These are phyloP conservation scores for Microtus pennsylvanicus DNA, from an alignment of 2,113 vertebrate genomes.

Conservation along the genomic window DNA sequence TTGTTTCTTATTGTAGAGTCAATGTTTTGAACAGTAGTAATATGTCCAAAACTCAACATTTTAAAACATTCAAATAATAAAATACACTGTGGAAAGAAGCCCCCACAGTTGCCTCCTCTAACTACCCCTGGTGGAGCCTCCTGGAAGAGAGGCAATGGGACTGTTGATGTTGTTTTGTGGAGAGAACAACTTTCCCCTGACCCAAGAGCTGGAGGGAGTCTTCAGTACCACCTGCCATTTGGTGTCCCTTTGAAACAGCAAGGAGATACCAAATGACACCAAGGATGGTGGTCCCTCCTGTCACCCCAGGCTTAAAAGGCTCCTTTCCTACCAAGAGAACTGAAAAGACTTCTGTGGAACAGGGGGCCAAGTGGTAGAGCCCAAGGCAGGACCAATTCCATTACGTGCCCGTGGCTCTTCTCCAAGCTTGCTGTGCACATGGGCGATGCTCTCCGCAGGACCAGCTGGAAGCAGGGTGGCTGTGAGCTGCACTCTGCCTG, in stretches of 20 bases:
- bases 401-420: neutral
- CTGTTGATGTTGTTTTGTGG: neutral
- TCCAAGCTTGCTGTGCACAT: neutral
- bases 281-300: neutral
- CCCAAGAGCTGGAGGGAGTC: neutral
- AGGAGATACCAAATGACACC: neutral
- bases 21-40: slow-evolving; percentile 67
- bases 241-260: neutral
- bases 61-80: slow-evolving; percentile 71
- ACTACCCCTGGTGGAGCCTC: slow-evolving; percentile 41
- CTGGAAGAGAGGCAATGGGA: neutral
- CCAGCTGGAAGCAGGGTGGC: neutral
- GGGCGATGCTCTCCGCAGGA: neutral
- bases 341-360: neutral
- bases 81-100: slow-evolving; percentile 39
- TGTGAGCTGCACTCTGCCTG: neutral
- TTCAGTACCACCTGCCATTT: neutral
- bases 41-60: slow-evolving; percentile 75
- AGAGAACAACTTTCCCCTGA: neutral
- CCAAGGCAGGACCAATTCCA: neutral
- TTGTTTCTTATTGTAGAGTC: slow-evolving; percentile 73
- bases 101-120: slow-evolving; percentile 60
- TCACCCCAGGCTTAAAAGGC: neutral
- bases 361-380: neutral
- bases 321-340: neutral